phyloP scores from a whole-genome alignment of 2,888 invertebrate genomes.

The Pristionchus exspectatus region DNA sequence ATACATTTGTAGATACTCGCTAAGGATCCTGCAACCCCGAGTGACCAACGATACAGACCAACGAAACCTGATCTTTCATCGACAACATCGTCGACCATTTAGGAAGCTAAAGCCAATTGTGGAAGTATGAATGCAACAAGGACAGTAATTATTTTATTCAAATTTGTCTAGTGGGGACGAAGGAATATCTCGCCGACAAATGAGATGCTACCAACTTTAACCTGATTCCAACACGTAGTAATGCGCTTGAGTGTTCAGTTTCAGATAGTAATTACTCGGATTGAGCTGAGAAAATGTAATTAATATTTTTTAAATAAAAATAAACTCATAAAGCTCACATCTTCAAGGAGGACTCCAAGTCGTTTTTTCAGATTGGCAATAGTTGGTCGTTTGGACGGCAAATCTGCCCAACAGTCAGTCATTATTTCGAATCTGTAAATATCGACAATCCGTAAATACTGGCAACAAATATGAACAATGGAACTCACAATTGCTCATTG shows the following conservation, averaged over 20 bases:
- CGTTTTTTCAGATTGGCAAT: not conserved
- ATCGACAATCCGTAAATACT: not conserved
- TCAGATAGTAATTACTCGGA: slow-evolving; percentile 9
- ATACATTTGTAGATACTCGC: no score
- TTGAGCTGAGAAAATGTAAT: not conserved
- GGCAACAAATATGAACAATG: not conserved
- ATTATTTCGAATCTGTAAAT: not conserved
- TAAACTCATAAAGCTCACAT: not conserved
- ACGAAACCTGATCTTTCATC: no score
- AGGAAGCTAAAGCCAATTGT: no score
- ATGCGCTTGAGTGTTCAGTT: not conserved
- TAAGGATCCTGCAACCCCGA: no score
- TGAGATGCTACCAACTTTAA: no score
- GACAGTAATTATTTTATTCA: no score
- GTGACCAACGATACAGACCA: no score
- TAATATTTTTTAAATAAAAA: not conserved
- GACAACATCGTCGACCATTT: no score
- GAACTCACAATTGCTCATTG: not conserved
- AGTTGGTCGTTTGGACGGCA: not conserved
- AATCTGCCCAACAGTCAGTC: not conserved
- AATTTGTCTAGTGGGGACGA: no score
- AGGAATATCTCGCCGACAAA: no score
- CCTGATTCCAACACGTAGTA: not conserved
- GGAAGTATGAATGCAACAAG: no score
- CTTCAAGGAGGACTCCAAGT: not conserved